Evolutionary conservation across 2,888 invertebrate genomes (phyloP).

Genomic region (Metopia argyrocephala): DNA sequence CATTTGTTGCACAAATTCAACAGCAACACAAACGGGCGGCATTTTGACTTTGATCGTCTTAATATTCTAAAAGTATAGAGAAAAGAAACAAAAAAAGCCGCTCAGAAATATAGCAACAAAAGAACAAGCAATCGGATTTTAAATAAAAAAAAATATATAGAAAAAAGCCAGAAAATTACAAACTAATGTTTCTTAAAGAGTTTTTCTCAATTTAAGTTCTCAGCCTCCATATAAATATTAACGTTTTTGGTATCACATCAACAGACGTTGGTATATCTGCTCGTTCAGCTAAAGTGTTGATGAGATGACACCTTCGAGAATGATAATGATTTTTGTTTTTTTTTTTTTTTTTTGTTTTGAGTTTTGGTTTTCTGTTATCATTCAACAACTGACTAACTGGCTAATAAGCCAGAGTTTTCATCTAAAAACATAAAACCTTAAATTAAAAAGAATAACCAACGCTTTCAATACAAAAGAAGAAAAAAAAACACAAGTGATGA

Average conservation of each 20-base stretch:
- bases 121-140: slow-evolving; percentile 37
- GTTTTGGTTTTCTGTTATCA: slow-evolving; percentile 5
- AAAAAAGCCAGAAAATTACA: neutral
- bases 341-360: slow-evolving; percentile 34
- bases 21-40: slow-evolving; percentile 59
- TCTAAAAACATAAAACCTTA: too few relatives aligned
- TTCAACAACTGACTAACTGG: slow-evolving; percentile 13
- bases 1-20: slow-evolving; percentile 76
- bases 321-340: slow-evolving; percentile 59
- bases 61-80: slow-evolving; percentile 31
- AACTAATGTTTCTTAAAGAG: neutral
- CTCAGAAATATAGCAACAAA: slow-evolving; percentile 70
- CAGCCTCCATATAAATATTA: neutral
- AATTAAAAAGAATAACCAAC: neutral
- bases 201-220: neutral
- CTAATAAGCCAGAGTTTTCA: slow-evolving; percentile 63
- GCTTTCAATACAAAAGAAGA: neutral
- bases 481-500: neutral
- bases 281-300: slow-evolving; percentile 72
- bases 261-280: too few relatives aligned
- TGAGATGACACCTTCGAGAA: slow-evolving; percentile 76
- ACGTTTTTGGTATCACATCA: too few relatives aligned
- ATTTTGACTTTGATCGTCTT: slow-evolving; percentile 67
- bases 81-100: slow-evolving; percentile 69
- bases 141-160: neutral